Base-by-base conservation (phyloP, 2,888 invertebrate species). In the Eupsilia transversa region DNA sequence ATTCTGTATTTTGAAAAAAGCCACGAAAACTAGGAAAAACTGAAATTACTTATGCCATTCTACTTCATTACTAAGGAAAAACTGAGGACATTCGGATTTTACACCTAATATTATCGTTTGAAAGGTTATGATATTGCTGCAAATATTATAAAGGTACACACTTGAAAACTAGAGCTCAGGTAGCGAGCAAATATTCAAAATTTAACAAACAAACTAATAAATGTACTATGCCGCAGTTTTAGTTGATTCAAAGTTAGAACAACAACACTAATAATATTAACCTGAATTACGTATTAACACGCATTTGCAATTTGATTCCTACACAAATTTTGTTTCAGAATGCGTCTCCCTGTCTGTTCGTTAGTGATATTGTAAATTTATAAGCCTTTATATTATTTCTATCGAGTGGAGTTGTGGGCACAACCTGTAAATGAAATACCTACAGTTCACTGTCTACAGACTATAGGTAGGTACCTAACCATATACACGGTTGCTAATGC, bases 121-220 rank as follows among this genome's bases (percentile, higher is more conserved):
- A 4, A 49, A 33, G 14, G 9, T 12, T 23, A 27, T 27, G 3
- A 20, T 41, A 52, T 52, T 30, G 0, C n/a, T 35, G 17, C 23
- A 41, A 65, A 57, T 38, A 23, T 49, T 57, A 23, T 20, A 14
- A n/a, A 60, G 20, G 7, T 63, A 49, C 33, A 74, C 56, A 49
- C 2, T 38, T 23, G 33, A 57, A 35, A 41, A 57, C 14, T 49
- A n/a, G 43, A 72, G 2, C 9, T 38, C 2, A 23, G 60, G 3
- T 46, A 12, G 12, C 38, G 2, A 27, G 38, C 38, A 64, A 74
- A 46, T 23, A 57, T 41, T 41, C 5, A 23, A 75, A 59, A 43
- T n/a, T 57, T 2, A 52, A 35, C 35, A 76, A 74, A 63, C 65
- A 57, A 9, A 27, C 38, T 14, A 64, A 57, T n/a, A n/a, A n/a